These are phyloP conservation scores for Brevipalpus yothersi DNA, from an alignment of 1,140 invertebrate species.

Conservation along the genomic window DNA sequence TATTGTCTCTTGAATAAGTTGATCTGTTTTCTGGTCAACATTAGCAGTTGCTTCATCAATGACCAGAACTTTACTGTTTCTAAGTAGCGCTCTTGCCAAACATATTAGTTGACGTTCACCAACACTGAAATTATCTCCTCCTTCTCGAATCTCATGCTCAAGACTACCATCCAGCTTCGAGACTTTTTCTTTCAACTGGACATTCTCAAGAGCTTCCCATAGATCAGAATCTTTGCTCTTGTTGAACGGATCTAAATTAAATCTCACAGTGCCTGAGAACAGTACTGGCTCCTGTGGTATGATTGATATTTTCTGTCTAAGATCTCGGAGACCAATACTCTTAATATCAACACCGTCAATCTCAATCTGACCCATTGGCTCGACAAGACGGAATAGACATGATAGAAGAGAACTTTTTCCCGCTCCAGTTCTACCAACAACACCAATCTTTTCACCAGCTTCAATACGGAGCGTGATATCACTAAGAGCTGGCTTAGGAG, in stretches of 20 bases:
- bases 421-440: constrained; percentile 24
- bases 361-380: constrained; percentile 19
- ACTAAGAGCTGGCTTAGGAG: constrained; percentile 35
- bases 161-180: constrained; percentile 11
- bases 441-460: constrained; percentile 19
- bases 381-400: constrained; percentile 20
- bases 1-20: constrained; percentile 20
- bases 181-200: constrained; percentile 38
- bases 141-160: constrained; percentile 4
- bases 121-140: constrained; percentile 16
- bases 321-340: constrained; percentile 22
- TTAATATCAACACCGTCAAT: constrained; percentile 25
- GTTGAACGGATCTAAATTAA: constrained; percentile 16
- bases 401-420: constrained; percentile 21
- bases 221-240: constrained; percentile 29
- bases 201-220: constrained; percentile 47
- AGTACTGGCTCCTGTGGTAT: constrained; percentile 40
- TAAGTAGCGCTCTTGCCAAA: constrained; percentile 20
- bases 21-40: constrained; percentile 41
- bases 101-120: constrained; percentile 24
- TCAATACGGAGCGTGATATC: constrained; percentile 30
- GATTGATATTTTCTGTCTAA: constrained; percentile 23
- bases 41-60: constrained; percentile 31
- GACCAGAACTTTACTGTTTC: constrained; percentile 20
- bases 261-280: constrained; percentile 32